Percentiles rank a stretch among this genome's conserved stretches.
Conservation (phyloP, 2,113 vertebrate species). For the Trichomycterus rosablanca region DNA sequence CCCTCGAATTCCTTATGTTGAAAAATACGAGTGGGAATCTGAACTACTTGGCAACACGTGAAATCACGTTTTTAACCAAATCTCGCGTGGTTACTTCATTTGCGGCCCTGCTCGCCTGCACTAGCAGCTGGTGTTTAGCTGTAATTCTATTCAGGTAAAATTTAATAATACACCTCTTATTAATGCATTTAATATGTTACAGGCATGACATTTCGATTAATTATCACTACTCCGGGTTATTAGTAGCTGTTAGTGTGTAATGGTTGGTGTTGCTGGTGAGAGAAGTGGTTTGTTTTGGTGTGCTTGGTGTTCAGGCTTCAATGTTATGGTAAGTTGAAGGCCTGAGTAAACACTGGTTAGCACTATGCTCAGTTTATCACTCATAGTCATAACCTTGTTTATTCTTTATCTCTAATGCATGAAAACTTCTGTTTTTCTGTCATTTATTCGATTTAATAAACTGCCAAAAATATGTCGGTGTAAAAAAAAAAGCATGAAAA, state of each 20-base stretch:
- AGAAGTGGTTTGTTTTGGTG: neutral
- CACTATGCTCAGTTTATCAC: too few relatives aligned
- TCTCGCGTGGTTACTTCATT: slow-evolving; percentile 23
- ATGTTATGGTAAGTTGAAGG: slow-evolving; percentile 40
- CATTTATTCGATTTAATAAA: too few relatives aligned
- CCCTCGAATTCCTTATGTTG: too few relatives aligned
- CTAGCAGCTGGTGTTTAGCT: slow-evolving; percentile 31
- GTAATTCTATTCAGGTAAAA: slow-evolving; percentile 30
- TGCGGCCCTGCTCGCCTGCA: slow-evolving; percentile 37
- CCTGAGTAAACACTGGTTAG: slow-evolving; percentile 31
- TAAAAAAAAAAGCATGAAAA: too few relatives aligned
- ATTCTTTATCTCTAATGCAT: too few relatives aligned
- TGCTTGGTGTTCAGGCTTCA: slow-evolving; percentile 27
- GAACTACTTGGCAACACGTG: slow-evolving; percentile 14
- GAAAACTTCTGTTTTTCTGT: too few relatives aligned
- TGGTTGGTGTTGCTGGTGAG: neutral
- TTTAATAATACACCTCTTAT: neutral
- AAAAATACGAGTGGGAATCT: too few relatives aligned
- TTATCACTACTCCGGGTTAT: neutral
- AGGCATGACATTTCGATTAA: neutral
- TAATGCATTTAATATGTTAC: neutral
- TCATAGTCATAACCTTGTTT: too few relatives aligned
- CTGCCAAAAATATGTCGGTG: too few relatives aligned
- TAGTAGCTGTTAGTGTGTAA: neutral
- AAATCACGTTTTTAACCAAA: slow-evolving; percentile 22